Base-by-base conservation (phyloP, 2,797 vertebrate genomes). In the Centroberyx gerrardi region DNA sequence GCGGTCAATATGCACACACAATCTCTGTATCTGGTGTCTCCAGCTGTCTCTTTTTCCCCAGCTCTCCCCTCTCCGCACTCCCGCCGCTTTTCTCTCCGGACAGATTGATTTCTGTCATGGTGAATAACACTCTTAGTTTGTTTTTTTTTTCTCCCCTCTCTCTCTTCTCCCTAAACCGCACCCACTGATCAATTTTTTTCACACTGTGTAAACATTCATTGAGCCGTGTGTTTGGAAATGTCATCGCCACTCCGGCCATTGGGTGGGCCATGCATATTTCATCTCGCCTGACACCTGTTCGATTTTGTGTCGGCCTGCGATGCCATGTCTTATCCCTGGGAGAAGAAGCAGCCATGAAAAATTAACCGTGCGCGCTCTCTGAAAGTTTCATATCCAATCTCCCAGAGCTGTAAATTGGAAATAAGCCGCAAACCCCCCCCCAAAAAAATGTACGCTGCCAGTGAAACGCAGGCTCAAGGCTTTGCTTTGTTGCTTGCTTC, bases 221-320 rank as follows among this genome's bases (percentile, higher is more conserved):
- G 87, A 94, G 90, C 93, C 88, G 65, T 89, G 91, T 88, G 90
- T 90, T 92, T 94, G 90, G 90, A 94, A 94, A 94, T 95, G 93
- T 92, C 93, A 94, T 85, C 75, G 68, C 87, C 73, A 73, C 89
- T 88, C 84, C 18, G 72, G 82, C 86, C 90, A 69, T 90, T 90
- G 91, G 92, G 88, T 89, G 90, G 90, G 90, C 90, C 91, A 92
- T 96, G 90, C 94, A 95, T 95, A 93, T 95, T 95, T 95, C 89
- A 94, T 93, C 82, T 85, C 55, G 17, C 79, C 83, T 87, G 85
- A 95, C 93, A 94, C 92, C 90, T 92, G 92, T 95, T 94, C 88
- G 90, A 93, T 94, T 93, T 93, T 91, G 81, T 90, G 90, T 94
- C 90, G 76, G 74, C 77, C 59, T 15, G 42, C 71, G 51, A 82